These are phyloP conservation scores for Lordiphosa mommai DNA, from an alignment of 1,140 invertebrate species.

Conservation along the genomic window DNA sequence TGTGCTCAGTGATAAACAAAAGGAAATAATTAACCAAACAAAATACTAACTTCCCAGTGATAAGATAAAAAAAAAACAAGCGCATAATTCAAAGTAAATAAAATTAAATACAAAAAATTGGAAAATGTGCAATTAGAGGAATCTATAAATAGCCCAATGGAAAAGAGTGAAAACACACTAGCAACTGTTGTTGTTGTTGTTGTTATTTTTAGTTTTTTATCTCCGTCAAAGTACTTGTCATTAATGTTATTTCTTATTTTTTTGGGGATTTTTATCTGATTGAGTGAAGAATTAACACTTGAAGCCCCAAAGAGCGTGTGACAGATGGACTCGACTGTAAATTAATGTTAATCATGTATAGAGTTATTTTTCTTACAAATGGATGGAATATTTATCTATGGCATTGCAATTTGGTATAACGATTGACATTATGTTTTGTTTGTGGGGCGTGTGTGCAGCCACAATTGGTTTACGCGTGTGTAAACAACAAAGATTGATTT, in stretches of 20 bases:
- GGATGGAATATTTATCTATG: neutral
- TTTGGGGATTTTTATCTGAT: neutral
- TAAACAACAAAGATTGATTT: conserved; percentile 22
- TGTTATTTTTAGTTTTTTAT: too few relatives aligned
- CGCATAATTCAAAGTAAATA: conserved; percentile 47
- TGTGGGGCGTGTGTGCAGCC: neutral
- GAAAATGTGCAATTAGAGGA: conserved; percentile 27
- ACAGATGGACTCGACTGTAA: conserved; percentile 1
- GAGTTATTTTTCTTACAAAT: neutral
- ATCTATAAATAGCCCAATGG: conserved; percentile 19
- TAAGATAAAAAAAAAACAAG: conserved; percentile 50
- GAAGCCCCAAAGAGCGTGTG: neutral
- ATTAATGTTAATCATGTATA: conserved; percentile 9
- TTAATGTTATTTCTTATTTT: neutral
- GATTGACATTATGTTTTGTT: conserved; percentile 21
- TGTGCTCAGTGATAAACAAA: conserved; percentile 13
- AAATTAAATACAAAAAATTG: conserved; percentile 3
- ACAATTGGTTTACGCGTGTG: conserved; percentile 16
- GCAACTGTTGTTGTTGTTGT: neutral
- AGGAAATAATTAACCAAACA: conserved; percentile 13
- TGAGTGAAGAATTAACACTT: conserved; percentile 13
- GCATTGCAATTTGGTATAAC: neutral
- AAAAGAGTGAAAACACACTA: conserved; percentile 22
- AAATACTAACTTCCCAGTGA: conserved; percentile 7
- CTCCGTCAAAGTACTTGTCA: too few relatives aligned